Percentiles rank a stretch among this genome's conserved stretches.
These are phyloP conservation scores for Drosophila paranaensis DNA, from an alignment of 2,888 invertebrate species.

Conservation along the genomic window DNA sequence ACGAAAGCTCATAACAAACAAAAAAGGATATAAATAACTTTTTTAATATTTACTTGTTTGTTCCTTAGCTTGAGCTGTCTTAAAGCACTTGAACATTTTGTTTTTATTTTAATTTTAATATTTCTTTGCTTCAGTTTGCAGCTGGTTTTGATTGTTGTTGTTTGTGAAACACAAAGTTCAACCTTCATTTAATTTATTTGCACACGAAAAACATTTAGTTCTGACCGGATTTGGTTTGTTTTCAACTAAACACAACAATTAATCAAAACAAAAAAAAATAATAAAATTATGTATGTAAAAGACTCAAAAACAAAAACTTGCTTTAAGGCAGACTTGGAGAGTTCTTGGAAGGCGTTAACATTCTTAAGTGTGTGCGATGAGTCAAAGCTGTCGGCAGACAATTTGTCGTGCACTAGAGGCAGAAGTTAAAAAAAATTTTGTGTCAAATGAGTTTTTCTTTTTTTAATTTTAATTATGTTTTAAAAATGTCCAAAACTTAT, in stretches of 20 bases:
- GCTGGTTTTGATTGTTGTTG: constrained; percentile 11
- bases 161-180: constrained; percentile 39
- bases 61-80: not conserved
- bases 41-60: not conserved
- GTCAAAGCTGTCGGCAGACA: constrained; percentile 36
- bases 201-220: constrained; percentile 22
- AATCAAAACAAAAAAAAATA: constrained; percentile 47
- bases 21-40: not conserved
- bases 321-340: constrained; percentile 39
- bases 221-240: constrained; percentile 40
- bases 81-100: not conserved
- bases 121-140: not conserved
- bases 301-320: constrained; percentile 22
- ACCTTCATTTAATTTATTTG: constrained; percentile 50
- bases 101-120: not conserved
- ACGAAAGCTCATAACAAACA: constrained; percentile 55
- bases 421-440: constrained; percentile 7
- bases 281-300: not conserved
- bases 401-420: constrained; percentile 1
- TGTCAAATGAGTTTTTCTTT: no score
- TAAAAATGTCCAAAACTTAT: no score
- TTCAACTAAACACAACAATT: constrained; percentile 16
- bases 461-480: no score
- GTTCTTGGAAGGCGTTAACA: constrained; percentile 60
- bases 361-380: constrained; percentile 35